These are phyloP conservation scores for Galeopterus variegatus DNA, from an alignment of 2,113 vertebrate genomes.

Conservation along the genomic window DNA sequence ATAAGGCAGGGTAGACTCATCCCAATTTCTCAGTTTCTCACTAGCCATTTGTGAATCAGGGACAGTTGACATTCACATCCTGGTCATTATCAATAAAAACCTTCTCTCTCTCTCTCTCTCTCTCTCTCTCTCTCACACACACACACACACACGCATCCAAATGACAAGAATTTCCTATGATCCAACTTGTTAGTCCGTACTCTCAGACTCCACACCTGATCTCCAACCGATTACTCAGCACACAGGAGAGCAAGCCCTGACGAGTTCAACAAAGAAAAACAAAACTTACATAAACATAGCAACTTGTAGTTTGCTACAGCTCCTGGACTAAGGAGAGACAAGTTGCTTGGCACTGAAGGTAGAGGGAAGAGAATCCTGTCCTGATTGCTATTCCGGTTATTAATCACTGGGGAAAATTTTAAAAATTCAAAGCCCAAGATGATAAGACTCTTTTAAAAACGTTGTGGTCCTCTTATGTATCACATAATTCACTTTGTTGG, in stretches of 20 bases:
- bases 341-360: background rate
- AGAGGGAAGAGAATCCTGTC: background rate
- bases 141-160: background rate
- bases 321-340: background rate
- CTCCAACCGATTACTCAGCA: background rate
- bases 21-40: background rate
- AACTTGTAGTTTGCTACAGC: background rate
- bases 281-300: background rate
- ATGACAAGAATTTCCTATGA: background rate
- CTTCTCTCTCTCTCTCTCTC: no score
- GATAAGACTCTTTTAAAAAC: background rate
- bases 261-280: background rate
- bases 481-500: background rate
- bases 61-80: background rate
- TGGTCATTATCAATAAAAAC: background rate
- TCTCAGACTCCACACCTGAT: background rate
- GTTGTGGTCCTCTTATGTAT: background rate
- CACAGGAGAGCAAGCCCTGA: background rate
- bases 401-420: background rate
- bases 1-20: background rate
- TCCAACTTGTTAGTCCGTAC: background rate
- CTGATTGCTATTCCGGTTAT: background rate
- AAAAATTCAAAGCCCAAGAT: background rate
- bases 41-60: background rate
- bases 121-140: no score